Evolutionary conservation across 2,113 vertebrate species (phyloP).

Genomic region (Triplophysa tibetana): DNA sequence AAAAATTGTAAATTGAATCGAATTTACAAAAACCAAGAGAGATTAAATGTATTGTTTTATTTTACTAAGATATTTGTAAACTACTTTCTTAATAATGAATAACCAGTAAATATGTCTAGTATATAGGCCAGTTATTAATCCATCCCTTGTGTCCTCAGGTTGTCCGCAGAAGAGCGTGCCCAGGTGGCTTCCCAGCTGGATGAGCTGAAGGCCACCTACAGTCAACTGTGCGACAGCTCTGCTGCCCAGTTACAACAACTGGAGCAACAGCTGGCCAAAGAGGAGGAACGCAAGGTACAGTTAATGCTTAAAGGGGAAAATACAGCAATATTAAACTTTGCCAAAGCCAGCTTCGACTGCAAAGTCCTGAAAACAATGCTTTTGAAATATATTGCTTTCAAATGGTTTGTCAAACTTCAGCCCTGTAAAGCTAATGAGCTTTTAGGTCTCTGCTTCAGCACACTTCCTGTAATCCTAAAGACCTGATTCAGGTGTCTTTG

Average conservation of each 20-base stretch:
- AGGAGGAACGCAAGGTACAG: conserved; percentile 92
- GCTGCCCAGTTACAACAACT: conserved; percentile 88
- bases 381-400: conserved; percentile 42
- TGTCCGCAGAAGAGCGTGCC: conserved; percentile 84
- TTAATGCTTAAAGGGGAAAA: conserved; percentile 3
- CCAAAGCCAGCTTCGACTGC: conserved; percentile 26
- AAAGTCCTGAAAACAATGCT: conserved; percentile 43
- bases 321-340: neutral
- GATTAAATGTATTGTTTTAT: too few species aligned
- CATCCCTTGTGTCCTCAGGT: conserved; percentile 65
- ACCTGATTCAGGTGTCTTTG: too few species aligned
- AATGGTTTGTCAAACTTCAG: too few species aligned
- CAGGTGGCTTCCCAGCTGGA: conserved; percentile 81
- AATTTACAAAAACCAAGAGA: too few species aligned
- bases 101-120: neutral
- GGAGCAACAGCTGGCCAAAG: conserved; percentile 86
- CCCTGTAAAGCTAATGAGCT: too few species aligned
- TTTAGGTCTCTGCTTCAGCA: too few species aligned
- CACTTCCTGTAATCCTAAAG: too few species aligned
- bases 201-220: conserved; percentile 82
- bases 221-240: conserved; percentile 82
- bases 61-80: too few species aligned
- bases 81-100: neutral
- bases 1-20: too few species aligned
- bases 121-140: conserved; percentile 7